Evolutionary conservation across 2,113 vertebrate species (phyloP).

Genomic region (Neofelis nebulosa): DNA sequence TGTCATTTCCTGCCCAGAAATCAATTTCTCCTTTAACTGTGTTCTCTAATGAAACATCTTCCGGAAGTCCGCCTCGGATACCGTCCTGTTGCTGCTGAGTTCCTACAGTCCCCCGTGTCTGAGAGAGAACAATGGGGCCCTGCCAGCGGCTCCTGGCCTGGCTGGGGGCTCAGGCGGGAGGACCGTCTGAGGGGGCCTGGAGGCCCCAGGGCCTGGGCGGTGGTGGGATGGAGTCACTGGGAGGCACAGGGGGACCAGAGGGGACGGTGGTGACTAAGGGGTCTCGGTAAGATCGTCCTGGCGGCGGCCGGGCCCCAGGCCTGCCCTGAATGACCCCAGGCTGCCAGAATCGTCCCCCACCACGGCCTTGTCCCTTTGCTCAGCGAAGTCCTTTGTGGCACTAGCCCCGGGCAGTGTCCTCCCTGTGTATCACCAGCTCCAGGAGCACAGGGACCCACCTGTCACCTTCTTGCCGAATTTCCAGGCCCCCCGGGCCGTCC

Average conservation of each 20-base stretch:
- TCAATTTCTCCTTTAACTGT: not conserved
- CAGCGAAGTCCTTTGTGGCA: not conserved
- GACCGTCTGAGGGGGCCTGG: rapidly evolving
- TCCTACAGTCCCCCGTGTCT: not conserved
- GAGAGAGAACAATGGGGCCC: not conserved
- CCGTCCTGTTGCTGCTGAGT: not conserved
- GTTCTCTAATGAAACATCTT: not conserved
- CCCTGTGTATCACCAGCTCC: not conserved
- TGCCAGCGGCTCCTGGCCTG: not conserved
- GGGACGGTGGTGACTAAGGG: rapidly evolving
- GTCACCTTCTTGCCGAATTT: not conserved
- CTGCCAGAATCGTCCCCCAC: rapidly evolving
- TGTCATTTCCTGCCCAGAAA: not conserved
- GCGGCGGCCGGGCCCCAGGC: rapidly evolving
- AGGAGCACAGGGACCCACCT: not conserved
- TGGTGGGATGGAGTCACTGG: not conserved
- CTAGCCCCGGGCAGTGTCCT: not conserved
- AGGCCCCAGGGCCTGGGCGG: rapidly evolving
- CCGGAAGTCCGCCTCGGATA: rapidly evolving
- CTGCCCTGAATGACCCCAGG: not conserved
- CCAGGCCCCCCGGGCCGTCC: not conserved
- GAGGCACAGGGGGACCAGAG: not conserved
- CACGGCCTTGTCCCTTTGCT: not conserved
- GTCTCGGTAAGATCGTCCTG: not conserved
- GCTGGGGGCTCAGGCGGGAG: rapidly evolving